Evolutionary conservation across 53 echinoderm and acorn worm genomes (phyloP).

Genomic region (Stichopus horrens): DNA sequence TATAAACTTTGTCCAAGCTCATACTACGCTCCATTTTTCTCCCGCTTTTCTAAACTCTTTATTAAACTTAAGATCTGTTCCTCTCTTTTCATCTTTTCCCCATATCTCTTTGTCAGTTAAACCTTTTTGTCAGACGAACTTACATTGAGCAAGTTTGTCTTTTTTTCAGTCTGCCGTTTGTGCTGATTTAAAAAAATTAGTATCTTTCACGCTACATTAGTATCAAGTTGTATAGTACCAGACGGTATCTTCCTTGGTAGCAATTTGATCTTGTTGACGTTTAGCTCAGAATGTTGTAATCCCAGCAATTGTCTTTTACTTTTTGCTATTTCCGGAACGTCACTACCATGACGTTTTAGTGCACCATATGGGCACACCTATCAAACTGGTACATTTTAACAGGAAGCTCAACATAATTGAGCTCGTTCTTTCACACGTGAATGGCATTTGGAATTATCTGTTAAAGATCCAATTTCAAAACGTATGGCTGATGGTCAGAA

Average conservation of each 20-base stretch:
- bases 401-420: too few relatives aligned
- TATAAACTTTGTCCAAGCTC: background rate
- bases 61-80: background rate
- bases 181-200: background rate
- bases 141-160: background rate
- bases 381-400: background rate
- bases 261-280: background rate
- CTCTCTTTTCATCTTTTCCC: background rate
- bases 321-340: slow-evolving; percentile 6
- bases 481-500: too few relatives aligned
- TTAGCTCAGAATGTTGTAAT: background rate
- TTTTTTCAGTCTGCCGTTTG: background rate
- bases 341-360: background rate
- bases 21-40: background rate
- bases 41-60: background rate
- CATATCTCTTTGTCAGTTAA: background rate
- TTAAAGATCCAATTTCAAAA: too few relatives aligned
- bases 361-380: background rate
- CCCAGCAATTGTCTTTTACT: background rate
- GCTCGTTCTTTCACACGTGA: too few relatives aligned
- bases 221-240: too few relatives aligned
- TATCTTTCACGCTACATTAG: background rate
- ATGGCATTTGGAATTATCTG: too few relatives aligned
- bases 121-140: background rate
- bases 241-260: background rate